These are phyloP conservation scores for Corythaeola cristata DNA, from an alignment of 2,113 vertebrate genomes.

Conservation along the genomic window DNA sequence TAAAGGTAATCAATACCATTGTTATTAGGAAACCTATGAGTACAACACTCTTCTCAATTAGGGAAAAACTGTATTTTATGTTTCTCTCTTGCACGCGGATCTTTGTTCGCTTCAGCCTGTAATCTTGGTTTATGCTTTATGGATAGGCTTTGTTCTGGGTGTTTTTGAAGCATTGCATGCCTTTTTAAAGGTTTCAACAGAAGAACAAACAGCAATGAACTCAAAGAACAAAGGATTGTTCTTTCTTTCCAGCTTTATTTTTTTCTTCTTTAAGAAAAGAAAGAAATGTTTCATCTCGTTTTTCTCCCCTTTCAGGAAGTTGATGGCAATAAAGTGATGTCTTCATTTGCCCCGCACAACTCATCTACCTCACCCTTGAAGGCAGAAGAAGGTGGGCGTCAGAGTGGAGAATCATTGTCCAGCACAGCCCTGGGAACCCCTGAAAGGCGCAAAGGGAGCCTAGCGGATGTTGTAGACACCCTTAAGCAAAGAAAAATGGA, in stretches of 20 bases:
- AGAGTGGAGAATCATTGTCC: conserved; percentile 86
- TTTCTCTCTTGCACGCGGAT: conserved; percentile 38
- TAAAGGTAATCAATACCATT: conserved; percentile 52
- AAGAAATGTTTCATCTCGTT: conserved; percentile 19
- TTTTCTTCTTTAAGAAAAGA: neutral
- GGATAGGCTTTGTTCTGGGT: conserved; percentile 61
- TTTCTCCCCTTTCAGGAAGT: conserved; percentile 83
- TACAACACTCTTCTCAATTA: conserved; percentile 28
- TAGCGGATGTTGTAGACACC: conserved; percentile 97
- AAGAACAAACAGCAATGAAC: conserved; percentile 45
- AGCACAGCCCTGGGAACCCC: conserved; percentile 88
- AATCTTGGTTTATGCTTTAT: conserved; percentile 58
- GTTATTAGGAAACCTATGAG: conserved; percentile 49
- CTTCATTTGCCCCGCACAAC: conserved; percentile 95
- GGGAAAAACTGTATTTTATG: conserved; percentile 45
- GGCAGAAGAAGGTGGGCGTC: conserved; percentile 89
- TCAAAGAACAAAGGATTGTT: conserved; percentile 31
- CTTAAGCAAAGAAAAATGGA: conserved; percentile 99
- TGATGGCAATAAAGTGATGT: conserved; percentile 92
- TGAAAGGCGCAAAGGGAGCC: conserved; percentile 95
- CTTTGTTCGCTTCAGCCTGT: conserved; percentile 50
- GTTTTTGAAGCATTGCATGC: conserved; percentile 46
- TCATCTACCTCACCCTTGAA: conserved; percentile 98
- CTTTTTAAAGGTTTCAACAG: conserved; percentile 41
- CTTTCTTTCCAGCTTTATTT: neutral